Percentiles rank a stretch among this genome's conserved stretches.
phyloP scores from a whole-genome alignment of 2,888 invertebrate species.

The Rhamnusium bicolor region DNA sequence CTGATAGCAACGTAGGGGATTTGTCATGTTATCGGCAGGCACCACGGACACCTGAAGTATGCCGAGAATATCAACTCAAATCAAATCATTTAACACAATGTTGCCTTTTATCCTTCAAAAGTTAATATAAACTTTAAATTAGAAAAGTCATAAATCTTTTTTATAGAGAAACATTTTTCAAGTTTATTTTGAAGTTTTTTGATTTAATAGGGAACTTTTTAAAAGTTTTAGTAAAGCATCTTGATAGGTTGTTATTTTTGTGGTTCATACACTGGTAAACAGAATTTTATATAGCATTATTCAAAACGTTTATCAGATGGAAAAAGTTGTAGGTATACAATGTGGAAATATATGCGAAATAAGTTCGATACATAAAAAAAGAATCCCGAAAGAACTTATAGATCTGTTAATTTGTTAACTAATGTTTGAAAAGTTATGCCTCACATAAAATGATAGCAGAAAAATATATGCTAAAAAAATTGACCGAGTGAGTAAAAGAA shows the following conservation, averaged over 20 bases:
- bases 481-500: too few species aligned
- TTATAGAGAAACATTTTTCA: slow-evolving; percentile 10
- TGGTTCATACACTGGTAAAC: neutral
- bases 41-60: slow-evolving; percentile 14
- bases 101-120: neutral
- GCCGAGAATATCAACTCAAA: slow-evolving; percentile 17
- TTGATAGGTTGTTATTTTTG: neutral
- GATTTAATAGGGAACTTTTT: slow-evolving; percentile 13
- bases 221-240: neutral
- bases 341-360: too few species aligned
- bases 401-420: too few species aligned
- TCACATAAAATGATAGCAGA: too few species aligned
- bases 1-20: slow-evolving; percentile 56
- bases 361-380: too few species aligned
- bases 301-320: neutral
- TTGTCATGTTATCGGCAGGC: slow-evolving; percentile 52
- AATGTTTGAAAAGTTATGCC: too few species aligned
- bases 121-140: slow-evolving; percentile 15
- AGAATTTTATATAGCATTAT: neutral
- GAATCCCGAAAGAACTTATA: too few species aligned
- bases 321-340: neutral
- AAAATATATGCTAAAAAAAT: too few species aligned
- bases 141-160: slow-evolving; percentile 19
- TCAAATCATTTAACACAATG: slow-evolving; percentile 11
- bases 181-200: slow-evolving; percentile 6